Evolutionary conservation across 2,797 vertebrate genomes (phyloP), one percentile per base, ranked within the genome.

Genomic region (Babyrousa celebensis): DNA sequence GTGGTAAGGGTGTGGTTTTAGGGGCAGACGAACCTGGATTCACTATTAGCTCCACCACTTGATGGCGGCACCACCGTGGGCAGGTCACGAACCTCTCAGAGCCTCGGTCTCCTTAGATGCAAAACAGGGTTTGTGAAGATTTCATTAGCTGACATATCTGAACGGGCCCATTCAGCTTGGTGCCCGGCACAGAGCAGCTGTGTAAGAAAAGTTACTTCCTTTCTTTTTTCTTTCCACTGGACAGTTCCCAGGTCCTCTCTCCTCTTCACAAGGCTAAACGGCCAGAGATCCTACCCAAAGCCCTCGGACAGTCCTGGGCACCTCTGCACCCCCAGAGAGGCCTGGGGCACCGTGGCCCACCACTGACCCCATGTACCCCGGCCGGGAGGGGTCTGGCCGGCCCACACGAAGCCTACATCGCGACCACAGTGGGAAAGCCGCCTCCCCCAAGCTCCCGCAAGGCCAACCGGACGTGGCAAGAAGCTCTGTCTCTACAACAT

Each of bases 391-490:
- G 20, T 43, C 40, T 60, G 52, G 60, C 32, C 71, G 56, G 74
- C 32, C 56, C 15, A n/a, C 14, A 14, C 1, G 36, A 67, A 62
- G 23, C 56, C 48, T 11, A 7, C 23, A 67, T 52, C 36, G 12
- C 7, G 23, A 48, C 40, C 63, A 29, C 58, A 74, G 36, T 17
- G 11, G 15, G 60, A 85, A 14, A 67, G 56, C 23, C 56, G 32
- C 17, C 29, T 21, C 23, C 18, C 6, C 68, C 6, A 1, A 0
- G 0, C 29, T 5, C 27, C 58, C 70, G 36, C 15, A 25, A 0
- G 5, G 58, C 65, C 58, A 29, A 5, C 17, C 0, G 18, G 54
- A 58, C 52, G 7, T 3, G 43, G 79, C 70, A 67, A 12, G 62
- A 25, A 54, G 74, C 58, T 82, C 14, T 48, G 68, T 72, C 32